phyloP scores from a whole-genome alignment of 2,797 vertebrate species.

The Microctenopoma steveboyesi region DNA sequence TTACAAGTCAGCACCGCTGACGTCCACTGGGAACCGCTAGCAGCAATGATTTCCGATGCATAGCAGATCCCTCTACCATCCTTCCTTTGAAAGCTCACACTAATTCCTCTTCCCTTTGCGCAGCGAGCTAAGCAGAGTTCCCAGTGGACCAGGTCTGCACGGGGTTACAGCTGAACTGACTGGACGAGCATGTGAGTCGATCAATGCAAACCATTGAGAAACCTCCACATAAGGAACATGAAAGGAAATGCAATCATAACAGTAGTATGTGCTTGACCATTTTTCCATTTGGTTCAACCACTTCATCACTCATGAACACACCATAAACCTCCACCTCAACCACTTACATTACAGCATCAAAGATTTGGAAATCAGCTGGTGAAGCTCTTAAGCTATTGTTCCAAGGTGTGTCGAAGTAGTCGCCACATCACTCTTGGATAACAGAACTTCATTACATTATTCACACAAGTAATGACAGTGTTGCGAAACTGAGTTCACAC shows the following conservation, averaged over 20 bases:
- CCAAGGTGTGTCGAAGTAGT: slow-evolving; percentile 15
- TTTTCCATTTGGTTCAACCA: slow-evolving; percentile 25
- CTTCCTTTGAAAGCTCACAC: slow-evolving; percentile 73
- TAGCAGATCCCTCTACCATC: slow-evolving; percentile 65
- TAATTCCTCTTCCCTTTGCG: slow-evolving; percentile 72
- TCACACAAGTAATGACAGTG: slow-evolving; percentile 63
- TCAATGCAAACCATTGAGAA: slow-evolving; percentile 72
- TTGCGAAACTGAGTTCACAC: slow-evolving; percentile 64
- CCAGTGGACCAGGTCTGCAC: slow-evolving; percentile 63
- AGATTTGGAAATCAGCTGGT: neutral
- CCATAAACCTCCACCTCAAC: slow-evolving; percentile 11
- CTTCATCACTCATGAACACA: slow-evolving; percentile 7
- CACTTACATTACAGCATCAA: neutral
- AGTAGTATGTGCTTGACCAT: slow-evolving; percentile 1
- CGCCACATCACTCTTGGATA: slow-evolving; percentile 21
- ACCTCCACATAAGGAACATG: slow-evolving; percentile 39
- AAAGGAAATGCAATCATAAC: slow-evolving; percentile 12
- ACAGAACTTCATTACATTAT: slow-evolving; percentile 58
- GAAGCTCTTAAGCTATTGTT: slow-evolving; percentile 1
- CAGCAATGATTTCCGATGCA: slow-evolving; percentile 79
- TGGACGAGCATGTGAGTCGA: slow-evolving; percentile 66
- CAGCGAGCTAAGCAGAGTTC: slow-evolving; percentile 68
- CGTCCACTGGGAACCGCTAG: slow-evolving; percentile 62
- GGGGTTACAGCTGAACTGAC: slow-evolving; percentile 64
- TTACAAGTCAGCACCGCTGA: slow-evolving; percentile 64